Conservation (phyloP, 2,888 invertebrate genomes). For the Nymphalis c-album region DNA sequence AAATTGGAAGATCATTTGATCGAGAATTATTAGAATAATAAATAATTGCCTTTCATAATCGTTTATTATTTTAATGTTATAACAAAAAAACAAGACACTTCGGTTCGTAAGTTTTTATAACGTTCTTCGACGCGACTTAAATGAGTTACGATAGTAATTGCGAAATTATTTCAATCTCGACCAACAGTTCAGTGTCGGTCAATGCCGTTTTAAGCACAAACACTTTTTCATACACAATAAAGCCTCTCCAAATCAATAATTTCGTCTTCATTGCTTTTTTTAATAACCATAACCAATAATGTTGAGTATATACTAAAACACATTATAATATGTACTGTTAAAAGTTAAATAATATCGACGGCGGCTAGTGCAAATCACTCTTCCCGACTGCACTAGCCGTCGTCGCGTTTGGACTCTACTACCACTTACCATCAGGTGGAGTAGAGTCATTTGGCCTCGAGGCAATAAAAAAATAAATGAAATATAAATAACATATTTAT, state of each 20-base stretch:
- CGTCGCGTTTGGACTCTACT: too few relatives aligned
- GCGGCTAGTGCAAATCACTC: too few relatives aligned
- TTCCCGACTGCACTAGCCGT: too few relatives aligned
- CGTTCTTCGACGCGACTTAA: constrained; percentile 4
- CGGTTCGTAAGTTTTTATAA: constrained; percentile 13
- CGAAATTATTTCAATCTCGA: constrained; percentile 44
- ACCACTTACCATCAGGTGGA: too few relatives aligned
- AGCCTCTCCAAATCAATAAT: not conserved
- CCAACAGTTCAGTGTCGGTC: constrained; percentile 41
- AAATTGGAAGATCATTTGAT: too few relatives aligned
- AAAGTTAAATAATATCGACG: too few relatives aligned
- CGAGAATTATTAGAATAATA: too few relatives aligned
- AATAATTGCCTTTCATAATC: too few relatives aligned
- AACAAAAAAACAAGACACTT: not conserved
- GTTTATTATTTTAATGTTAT: too few relatives aligned
- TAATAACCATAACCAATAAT: not conserved
- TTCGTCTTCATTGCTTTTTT: not conserved
- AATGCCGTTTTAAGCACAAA: constrained; percentile 38
- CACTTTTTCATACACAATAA: constrained; percentile 27
- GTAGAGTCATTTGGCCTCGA: too few relatives aligned
- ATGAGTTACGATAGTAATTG: constrained; percentile 26
- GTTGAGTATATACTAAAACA: not conserved
- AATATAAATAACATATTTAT: too few relatives aligned
- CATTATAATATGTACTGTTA: not conserved
- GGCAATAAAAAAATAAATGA: too few relatives aligned